These are phyloP conservation scores for Notarius quadriscutis DNA, from an alignment of 2,113 vertebrate genomes.

Conservation along the genomic window DNA sequence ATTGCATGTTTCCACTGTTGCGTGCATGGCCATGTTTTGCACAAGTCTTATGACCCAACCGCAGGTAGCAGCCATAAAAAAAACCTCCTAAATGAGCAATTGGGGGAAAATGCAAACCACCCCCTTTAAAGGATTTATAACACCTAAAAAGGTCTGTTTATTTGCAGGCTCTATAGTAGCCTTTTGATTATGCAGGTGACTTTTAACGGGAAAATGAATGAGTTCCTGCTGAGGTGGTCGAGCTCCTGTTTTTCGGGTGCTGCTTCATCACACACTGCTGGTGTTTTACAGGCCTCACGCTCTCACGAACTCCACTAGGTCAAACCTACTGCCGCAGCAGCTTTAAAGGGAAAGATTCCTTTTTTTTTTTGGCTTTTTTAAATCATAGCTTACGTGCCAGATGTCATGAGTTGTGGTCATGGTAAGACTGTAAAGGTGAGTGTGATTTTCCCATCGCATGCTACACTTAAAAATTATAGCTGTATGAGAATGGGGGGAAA, in stretches of 20 bases:
- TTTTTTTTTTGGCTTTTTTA: not conserved
- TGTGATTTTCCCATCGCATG: not conserved
- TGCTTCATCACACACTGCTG: constrained; percentile 21
- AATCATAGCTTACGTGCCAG: not conserved
- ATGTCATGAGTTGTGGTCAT: not conserved
- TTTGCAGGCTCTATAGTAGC: constrained; percentile 60
- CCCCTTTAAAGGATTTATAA: constrained; percentile 62
- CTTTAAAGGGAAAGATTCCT: not conserved
- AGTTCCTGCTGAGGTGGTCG: constrained; percentile 36
- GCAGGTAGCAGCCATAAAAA: constrained; percentile 67
- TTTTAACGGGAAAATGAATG: constrained; percentile 65
- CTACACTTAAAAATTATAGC: not conserved
- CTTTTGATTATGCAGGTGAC: constrained; percentile 71
- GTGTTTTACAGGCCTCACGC: constrained; percentile 56
- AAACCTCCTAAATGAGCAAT: constrained; percentile 67
- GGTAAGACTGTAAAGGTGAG: not conserved
- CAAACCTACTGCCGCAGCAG: constrained; percentile 6
- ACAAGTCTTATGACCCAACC: constrained; percentile 59
- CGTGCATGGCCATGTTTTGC: constrained; percentile 58
- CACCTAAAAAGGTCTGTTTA: constrained; percentile 65
- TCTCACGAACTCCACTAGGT: constrained; percentile 64
- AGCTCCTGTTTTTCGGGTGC: constrained; percentile 41
- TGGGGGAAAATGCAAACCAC: constrained; percentile 65
- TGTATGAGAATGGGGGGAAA: not conserved
- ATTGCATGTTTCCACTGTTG: constrained; percentile 50